Base-by-base conservation (phyloP, 2,888 invertebrate species). In the Mycogona germanica region DNA sequence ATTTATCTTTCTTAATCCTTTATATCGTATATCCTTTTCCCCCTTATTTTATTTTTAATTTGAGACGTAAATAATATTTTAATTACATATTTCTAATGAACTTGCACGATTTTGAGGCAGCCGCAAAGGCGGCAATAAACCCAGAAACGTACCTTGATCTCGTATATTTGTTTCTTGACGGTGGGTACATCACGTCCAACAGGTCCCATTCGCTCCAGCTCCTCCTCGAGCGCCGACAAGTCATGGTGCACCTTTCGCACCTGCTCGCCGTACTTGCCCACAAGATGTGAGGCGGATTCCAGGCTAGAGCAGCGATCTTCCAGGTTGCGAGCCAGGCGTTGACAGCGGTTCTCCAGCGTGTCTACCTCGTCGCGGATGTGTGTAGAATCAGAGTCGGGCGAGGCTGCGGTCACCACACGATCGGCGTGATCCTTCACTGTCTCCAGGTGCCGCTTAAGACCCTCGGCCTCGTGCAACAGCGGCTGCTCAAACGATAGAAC, bases 141-240 rank as follows among this genome's bases (percentile, higher is more conserved):
- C 19, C 38, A 28, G 17, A n/a, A 38, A 23, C 50, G 12, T 23
- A 68, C 68, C 62, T 68, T 63, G 2, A 87, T 76, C 63, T 93
- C 88, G 53, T 89, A 84, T 41, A 89, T 75, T 71, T 96, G 96
- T 5, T 73, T 76, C 26, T 82, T 78, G 0, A 96, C 84, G 0
- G 81, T 80, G 67, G 87, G 86, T 42, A 91, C 77, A 67, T 95
- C 95, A 19, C 95, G 77, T 1, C 82, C 92, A 0, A 91, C 82
- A 0, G 93, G 83, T 64, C 83, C 82, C 78, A 93, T 84, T 32
- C 76, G 73, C 64, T 89, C 88, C 35, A 95, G 71, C 60, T 91
- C 87, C 53, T 80, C 79, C 66, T 95, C 93, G 51, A 95, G 70
- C 52, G 79, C 80, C 0, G 81, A 77, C 2, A 95, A 71, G 66